phyloP scores from a whole-genome alignment of 2,113 vertebrate species.

The Caranx melampygus region DNA sequence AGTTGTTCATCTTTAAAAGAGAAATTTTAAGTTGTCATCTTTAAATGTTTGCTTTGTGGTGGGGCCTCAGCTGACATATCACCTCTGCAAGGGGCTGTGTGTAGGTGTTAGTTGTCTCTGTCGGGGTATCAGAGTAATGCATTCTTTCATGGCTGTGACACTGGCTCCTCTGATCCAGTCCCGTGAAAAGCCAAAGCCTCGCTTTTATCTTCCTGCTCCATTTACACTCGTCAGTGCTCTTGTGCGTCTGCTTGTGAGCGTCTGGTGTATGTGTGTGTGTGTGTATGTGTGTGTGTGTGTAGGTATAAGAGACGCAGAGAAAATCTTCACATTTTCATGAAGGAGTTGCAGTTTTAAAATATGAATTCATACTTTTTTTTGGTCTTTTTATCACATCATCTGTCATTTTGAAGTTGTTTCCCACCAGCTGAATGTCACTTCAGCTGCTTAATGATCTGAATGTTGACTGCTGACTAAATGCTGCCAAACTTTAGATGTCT shows the following conservation, averaged over 20 bases:
- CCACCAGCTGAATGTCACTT: constrained; percentile 16
- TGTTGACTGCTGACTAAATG: constrained; percentile 15
- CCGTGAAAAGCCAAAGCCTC: constrained; percentile 49
- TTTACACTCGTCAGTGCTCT: constrained; percentile 35
- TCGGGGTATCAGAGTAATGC: constrained; percentile 46
- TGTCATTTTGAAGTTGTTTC: constrained; percentile 32
- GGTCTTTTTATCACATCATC: constrained; percentile 25
- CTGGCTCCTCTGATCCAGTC: constrained; percentile 49
- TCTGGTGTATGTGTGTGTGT: constrained; percentile 16
- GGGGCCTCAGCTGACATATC: constrained; percentile 15
- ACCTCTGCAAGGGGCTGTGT: not conserved
- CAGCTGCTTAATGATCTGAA: constrained; percentile 36
- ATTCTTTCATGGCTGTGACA: constrained; percentile 52
- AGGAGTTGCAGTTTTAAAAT: not conserved
- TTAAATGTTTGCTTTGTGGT: constrained; percentile 28
- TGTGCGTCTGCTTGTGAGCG: constrained; percentile 14
- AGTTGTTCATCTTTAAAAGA: constrained; percentile 31
- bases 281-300: constrained; percentile 10
- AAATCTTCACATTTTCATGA: not conserved
- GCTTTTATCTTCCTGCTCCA: constrained; percentile 50
- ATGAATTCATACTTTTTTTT: not conserved
- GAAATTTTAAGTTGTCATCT: constrained; percentile 14
- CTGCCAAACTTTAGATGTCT: constrained; percentile 22
- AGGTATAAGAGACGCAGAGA: constrained; percentile 6
- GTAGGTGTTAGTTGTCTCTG: constrained; percentile 26